Percentiles rank a stretch among this genome's conserved stretches.
These are phyloP conservation scores for Catocala nupta DNA, from an alignment of 2,888 invertebrate genomes.

Conservation along the genomic window DNA sequence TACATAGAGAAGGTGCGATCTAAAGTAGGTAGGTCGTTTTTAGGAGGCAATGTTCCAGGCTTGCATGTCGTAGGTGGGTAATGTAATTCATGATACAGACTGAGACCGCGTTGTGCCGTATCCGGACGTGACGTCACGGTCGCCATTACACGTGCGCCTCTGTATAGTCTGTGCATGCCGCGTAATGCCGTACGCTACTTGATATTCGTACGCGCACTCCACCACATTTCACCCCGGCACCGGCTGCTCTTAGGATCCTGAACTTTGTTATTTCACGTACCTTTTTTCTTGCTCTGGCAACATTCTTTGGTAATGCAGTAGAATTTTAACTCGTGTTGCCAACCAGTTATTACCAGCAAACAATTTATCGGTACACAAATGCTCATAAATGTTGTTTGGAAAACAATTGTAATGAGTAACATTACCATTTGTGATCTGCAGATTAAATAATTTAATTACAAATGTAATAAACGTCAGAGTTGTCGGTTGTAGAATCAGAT, in stretches of 20 bases:
- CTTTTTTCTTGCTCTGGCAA: slow-evolving; percentile 56
- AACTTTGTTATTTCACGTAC: slow-evolving; percentile 77
- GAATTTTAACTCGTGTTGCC: slow-evolving; percentile 54
- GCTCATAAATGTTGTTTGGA: not conserved
- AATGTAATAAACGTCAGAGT: slow-evolving; percentile 33
- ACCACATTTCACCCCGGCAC: slow-evolving; percentile 78
- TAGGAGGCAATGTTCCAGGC: slow-evolving; percentile 44
- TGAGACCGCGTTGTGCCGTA: slow-evolving; percentile 56
- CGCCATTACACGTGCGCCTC: slow-evolving; percentile 66
- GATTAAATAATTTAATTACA: slow-evolving; percentile 30
- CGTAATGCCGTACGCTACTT: slow-evolving; percentile 67
- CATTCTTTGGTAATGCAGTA: slow-evolving; percentile 54
- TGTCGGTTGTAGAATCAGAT: slow-evolving; percentile 33
- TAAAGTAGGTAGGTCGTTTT: slow-evolving; percentile 24
- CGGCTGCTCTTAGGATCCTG: slow-evolving; percentile 73
- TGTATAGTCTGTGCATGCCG: slow-evolving; percentile 41
- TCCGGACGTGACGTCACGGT: slow-evolving; percentile 74
- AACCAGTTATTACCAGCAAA: not conserved
- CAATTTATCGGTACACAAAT: not conserved
- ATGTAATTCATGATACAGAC: slow-evolving; percentile 67
- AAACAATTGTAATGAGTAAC: not conserved
- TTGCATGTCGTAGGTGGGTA: slow-evolving; percentile 56
- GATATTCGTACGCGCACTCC: slow-evolving; percentile 71
- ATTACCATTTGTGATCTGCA: slow-evolving; percentile 5
- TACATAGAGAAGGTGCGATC: slow-evolving; percentile 8